These are phyloP conservation scores for Molothrus ater DNA, from an alignment of 2,797 vertebrate species.

Conservation along the genomic window DNA sequence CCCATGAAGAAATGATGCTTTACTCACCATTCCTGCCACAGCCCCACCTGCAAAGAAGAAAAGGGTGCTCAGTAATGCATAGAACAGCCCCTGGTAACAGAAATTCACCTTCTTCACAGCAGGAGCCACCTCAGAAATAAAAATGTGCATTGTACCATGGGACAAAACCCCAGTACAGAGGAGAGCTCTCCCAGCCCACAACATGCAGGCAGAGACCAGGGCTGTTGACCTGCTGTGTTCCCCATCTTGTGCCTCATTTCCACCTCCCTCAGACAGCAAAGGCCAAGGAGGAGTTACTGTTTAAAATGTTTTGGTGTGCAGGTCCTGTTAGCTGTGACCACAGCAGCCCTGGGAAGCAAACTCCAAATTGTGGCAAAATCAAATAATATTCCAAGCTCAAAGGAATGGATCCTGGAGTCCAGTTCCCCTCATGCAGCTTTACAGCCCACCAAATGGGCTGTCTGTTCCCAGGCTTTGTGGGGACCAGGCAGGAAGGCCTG, in stretches of 20 bases:
- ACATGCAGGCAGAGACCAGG: background rate
- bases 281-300: background rate
- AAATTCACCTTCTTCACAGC: background rate
- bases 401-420: background rate
- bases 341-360: background rate
- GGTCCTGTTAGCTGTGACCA: background rate
- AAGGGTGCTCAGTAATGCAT: background rate
- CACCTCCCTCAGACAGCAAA: background rate
- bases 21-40: conserved; percentile 78
- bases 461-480: background rate
- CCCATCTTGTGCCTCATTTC: background rate
- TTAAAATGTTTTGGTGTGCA: background rate
- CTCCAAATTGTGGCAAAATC: background rate
- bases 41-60: conserved; percentile 78
- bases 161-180: background rate
- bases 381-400: background rate
- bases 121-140: background rate
- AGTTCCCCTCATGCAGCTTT: background rate
- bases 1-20: background rate
- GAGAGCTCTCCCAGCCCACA: background rate
- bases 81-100: background rate
- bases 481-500: background rate
- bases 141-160: background rate
- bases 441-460: background rate
- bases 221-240: background rate